Conservation (phyloP, 2,113 vertebrate species). For the Erythrocercus mccallii region DNA sequence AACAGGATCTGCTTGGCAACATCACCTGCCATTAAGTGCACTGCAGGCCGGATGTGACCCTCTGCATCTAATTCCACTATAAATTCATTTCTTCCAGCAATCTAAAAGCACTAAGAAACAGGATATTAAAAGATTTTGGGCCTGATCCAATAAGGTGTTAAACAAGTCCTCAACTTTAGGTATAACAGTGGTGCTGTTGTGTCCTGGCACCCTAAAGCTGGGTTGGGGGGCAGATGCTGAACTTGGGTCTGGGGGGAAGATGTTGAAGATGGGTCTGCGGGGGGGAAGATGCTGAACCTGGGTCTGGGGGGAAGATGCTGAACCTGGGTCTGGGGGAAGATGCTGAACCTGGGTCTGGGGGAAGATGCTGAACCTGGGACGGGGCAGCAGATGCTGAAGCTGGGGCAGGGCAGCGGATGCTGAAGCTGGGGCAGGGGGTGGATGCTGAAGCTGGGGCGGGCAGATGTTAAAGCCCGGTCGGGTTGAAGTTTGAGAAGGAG, state of each 20-base stretch:
- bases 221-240: neutral
- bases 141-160: conserved; percentile 18
- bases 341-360: neutral
- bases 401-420: neutral
- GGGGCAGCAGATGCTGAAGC: neutral
- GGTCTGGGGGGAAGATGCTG: neutral
- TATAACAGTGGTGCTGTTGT: rapidly evolving
- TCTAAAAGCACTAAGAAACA: conserved; percentile 48
- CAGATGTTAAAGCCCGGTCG: neutral
- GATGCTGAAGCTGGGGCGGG: neutral
- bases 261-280: neutral
- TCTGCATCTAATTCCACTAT: conserved; percentile 21
- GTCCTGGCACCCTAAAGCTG: neutral
- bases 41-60: neutral
- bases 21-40: neutral
- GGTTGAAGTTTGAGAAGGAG: neutral
- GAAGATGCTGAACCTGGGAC: neutral
- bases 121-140: conserved; percentile 59
- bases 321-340: no score
- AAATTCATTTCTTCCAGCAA: conserved; percentile 52
- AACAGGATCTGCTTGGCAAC: neutral
- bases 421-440: no score
- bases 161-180: neutral
- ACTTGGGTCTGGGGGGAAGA: neutral
- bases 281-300: neutral